Evolutionary conservation across 2,888 invertebrate species (phyloP), one percentile per base, ranked within the genome.

Genomic region (Caenorhabditis sp.): DNA sequence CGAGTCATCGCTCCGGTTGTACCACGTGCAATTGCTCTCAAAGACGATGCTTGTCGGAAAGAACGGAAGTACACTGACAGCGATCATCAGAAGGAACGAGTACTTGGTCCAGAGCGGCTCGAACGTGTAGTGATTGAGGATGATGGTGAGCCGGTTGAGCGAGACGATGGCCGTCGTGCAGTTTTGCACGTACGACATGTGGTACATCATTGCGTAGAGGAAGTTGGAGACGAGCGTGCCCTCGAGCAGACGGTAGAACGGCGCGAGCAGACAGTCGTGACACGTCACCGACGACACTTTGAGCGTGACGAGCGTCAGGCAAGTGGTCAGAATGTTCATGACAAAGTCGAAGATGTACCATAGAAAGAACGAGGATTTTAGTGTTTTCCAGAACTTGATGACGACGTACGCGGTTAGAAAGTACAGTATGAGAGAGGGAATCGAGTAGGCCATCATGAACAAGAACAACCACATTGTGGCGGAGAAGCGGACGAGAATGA

Each of bases 151-250:
- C 3, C 66, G 56, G 32, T 66, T 66, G 11, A 66, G 37, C 5
- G 56, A 66, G 11, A 66, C 58, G 41, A 66, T 37, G 7, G 56
- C 35, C 4, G 56, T 66, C 5, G 48, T 58, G n/a, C 41, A 45
- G 41, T 66, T 58, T 30, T 66, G 56, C n/a, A 58, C 41, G 15
- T 66, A 66, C n/a, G 66, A 66, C 66, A 66, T 58, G 39, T 66
- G 56, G 35, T 66, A 66, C 66, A 66, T 66, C 66, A 66, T 48
- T 15, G 56, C 35, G 27, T 66, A 66, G 39, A 58, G 1, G 9
- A 66, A 48, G 13, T 66, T 48, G 0, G 58, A 56, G 26, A 50
- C n/a, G 8, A 66, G 1, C 8, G 24, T 48, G 9, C 13, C 32
- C 13, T 56, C 15, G 0, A 66, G 39, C 0, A 13, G 9, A 2